Percentiles rank a stretch among this genome's conserved stretches.
phyloP scores from a whole-genome alignment of 1,140 invertebrate species.

The Chlorops oryzae region DNA sequence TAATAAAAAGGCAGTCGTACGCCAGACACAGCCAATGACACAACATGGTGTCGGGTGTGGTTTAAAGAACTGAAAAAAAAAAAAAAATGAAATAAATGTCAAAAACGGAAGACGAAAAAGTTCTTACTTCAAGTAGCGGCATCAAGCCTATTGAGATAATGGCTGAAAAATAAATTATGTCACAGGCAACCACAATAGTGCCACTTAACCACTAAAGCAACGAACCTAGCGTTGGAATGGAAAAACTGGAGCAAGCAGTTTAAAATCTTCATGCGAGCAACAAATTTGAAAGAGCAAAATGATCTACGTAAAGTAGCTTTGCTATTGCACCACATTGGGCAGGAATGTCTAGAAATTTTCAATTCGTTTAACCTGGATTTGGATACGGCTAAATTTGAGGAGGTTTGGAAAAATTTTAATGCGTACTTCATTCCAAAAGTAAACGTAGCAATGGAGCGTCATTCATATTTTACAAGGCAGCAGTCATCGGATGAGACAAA shows the following conservation, averaged over 20 bases:
- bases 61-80: too few species aligned
- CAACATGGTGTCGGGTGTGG: too few species aligned
- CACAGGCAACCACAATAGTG: neutral
- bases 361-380: constrained; percentile 5
- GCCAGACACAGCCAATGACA: too few species aligned
- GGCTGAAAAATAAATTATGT: too few species aligned
- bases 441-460: constrained; percentile 25
- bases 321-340: constrained; percentile 8
- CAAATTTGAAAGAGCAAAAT: neutral
- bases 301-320: constrained; percentile 8
- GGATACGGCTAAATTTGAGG: constrained; percentile 3
- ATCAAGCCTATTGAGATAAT: too few species aligned
- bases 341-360: constrained; percentile 5
- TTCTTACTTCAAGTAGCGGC: too few species aligned
- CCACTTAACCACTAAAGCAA: neutral
- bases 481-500: constrained; percentile 19
- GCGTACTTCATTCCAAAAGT: constrained; percentile 21
- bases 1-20: too few species aligned
- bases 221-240: neutral
- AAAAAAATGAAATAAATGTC: too few species aligned
- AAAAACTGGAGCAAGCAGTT: constrained; percentile 5
- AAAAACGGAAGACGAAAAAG: too few species aligned
- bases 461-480: constrained; percentile 24
- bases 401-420: neutral
- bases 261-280: constrained; percentile 2